phyloP scores from a whole-genome alignment of 2,797 vertebrate genomes.

The Myotis planiceps region DNA sequence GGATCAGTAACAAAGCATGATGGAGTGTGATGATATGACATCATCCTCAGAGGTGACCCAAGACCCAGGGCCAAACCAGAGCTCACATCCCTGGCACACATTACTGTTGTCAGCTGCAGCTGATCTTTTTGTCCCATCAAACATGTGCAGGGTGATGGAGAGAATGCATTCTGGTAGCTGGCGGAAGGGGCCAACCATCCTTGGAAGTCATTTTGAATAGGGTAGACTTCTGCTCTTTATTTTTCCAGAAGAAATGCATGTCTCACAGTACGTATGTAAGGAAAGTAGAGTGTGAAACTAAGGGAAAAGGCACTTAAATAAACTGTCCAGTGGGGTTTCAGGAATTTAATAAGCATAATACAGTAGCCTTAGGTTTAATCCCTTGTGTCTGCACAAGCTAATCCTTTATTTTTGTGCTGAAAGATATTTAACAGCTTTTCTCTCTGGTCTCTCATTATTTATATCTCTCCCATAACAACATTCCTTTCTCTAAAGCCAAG shows the following conservation, averaged over 20 bases:
- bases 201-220: neutral
- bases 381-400: constrained; percentile 25
- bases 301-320: constrained; percentile 12
- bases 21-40: constrained; percentile 39
- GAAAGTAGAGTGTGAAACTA: neutral
- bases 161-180: neutral
- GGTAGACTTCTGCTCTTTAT: neutral
- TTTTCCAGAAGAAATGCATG: constrained; percentile 1
- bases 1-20: constrained; percentile 45
- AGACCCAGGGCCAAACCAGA: neutral
- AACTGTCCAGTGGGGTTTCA: neutral
- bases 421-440: constrained; percentile 58
- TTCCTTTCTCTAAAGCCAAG: constrained; percentile 40
- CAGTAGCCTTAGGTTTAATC: constrained; percentile 52
- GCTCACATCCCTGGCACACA: neutral
- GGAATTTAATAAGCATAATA: constrained; percentile 57
- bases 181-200: neutral
- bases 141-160: neutral
- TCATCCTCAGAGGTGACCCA: constrained; percentile 57
- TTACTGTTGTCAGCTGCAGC: neutral
- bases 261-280: neutral
- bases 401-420: constrained; percentile 58
- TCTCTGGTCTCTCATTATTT: constrained; percentile 34
- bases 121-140: neutral
- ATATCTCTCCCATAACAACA: neutral